A percentile compares a stretch with the other conserved stretches of the same genome.
Conservation (phyloP, 2,888 invertebrate species). For the Eilema caniola region DNA sequence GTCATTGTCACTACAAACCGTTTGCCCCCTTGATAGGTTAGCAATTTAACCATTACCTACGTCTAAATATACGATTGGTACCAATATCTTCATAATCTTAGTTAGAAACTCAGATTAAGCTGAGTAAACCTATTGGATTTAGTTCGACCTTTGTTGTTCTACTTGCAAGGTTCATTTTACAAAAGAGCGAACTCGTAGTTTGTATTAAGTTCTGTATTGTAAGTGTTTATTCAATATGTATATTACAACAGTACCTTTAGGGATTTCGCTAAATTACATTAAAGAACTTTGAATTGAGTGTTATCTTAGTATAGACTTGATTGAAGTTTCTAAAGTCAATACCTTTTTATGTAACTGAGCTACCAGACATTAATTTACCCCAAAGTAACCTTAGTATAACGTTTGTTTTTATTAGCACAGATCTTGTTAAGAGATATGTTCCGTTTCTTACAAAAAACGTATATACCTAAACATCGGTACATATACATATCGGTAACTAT, state of each 20-base stretch:
- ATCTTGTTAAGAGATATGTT: too few relatives aligned
- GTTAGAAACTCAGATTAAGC: conserved; percentile 40
- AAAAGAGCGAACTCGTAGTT: conserved; percentile 15
- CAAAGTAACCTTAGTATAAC: background rate
- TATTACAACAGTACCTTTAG: background rate
- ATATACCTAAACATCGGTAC: too few relatives aligned
- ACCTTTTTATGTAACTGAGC: background rate
- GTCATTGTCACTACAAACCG: background rate
- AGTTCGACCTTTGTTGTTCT: conserved; percentile 33
- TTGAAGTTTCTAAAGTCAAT: background rate
- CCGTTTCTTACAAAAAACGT: too few relatives aligned
- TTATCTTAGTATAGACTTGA: background rate
- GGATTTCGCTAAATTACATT: background rate
- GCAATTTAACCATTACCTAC: background rate
- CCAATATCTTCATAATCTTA: conserved; percentile 21
- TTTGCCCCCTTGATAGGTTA: background rate
- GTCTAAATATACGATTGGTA: conserved; percentile 15
- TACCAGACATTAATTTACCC: background rate
- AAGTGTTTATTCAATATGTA: background rate
- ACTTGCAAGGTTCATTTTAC: conserved; percentile 23
- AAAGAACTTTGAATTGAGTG: background rate
- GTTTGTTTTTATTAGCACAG: too few relatives aligned
- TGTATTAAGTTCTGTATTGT: conserved; percentile 15
- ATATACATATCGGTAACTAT: too few relatives aligned
- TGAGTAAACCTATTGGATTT: conserved; percentile 30